Conservation (phyloP, 2,888 invertebrate genomes). For the Eremobia ochroleuca region DNA sequence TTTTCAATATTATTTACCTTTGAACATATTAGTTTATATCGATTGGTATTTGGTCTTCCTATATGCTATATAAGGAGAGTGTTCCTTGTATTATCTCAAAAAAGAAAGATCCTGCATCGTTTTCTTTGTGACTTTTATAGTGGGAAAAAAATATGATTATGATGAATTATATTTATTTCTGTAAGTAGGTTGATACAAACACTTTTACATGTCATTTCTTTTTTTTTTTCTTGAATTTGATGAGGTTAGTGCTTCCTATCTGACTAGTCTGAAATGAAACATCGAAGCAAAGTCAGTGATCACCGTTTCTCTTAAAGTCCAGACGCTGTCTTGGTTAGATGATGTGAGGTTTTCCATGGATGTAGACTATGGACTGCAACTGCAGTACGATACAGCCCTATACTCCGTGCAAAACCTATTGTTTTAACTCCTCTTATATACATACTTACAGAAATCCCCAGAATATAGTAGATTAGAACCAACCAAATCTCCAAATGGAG, state of each 20-base stretch:
- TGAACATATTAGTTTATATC: slow-evolving; percentile 6
- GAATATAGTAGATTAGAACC: slow-evolving; percentile 48
- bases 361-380: too few relatives aligned
- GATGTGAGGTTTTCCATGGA: not conserved
- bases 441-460: slow-evolving; percentile 5
- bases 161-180: not conserved
- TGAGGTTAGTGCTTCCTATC: not conserved
- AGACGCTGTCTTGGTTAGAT: not conserved
- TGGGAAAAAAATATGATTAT: not conserved
- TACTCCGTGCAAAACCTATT: too few relatives aligned
- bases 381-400: too few relatives aligned
- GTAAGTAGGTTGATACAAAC: not conserved
- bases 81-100: not conserved
- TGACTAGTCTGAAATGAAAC: not conserved
- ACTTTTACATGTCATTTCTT: not conserved
- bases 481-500: slow-evolving; percentile 61
- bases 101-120: too few relatives aligned
- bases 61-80: not conserved
- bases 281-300: not conserved
- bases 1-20: slow-evolving; percentile 27
- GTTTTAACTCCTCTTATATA: not conserved
- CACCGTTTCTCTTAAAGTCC: not conserved
- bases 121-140: too few relatives aligned
- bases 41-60: not conserved
- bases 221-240: too few relatives aligned